Evolutionary conservation across 2,888 invertebrate species (phyloP).

Genomic region (Carterocephalus palaemon): DNA sequence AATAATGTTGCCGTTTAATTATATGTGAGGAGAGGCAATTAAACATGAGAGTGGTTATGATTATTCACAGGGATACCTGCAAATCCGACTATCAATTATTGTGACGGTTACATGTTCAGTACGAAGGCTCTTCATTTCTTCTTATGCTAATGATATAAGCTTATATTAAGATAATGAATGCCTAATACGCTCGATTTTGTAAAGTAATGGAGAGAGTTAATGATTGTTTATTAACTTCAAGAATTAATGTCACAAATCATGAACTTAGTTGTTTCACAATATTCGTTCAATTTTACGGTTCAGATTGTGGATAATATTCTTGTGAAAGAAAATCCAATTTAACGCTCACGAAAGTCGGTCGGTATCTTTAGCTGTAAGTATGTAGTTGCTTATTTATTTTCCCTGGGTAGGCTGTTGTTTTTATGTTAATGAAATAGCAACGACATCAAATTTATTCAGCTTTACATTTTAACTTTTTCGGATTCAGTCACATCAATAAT

Average conservation of each 20-base stretch:
- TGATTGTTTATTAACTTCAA: constrained; percentile 6
- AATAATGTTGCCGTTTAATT: constrained; percentile 52
- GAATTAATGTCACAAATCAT: constrained; percentile 14
- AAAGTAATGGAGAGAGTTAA: constrained; percentile 4
- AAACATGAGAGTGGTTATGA: constrained; percentile 60
- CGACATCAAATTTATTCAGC: no score
- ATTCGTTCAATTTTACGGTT: constrained; percentile 5
- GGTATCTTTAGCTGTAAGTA: no score
- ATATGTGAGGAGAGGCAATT: constrained; percentile 52
- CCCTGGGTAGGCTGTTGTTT: no score
- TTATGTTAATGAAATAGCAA: no score
- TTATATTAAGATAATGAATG: constrained; percentile 21
- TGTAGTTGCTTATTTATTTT: no score
- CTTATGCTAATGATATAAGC: constrained; percentile 23
- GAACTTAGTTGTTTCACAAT: constrained; percentile 12
- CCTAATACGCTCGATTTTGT: constrained; percentile 17
- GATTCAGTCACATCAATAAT: no score
- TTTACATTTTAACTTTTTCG: no score
- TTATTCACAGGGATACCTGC: constrained; percentile 63
- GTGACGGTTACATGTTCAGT: constrained; percentile 56
- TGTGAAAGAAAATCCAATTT: constrained; percentile 10
- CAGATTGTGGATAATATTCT: neutral
- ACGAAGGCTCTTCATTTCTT: constrained; percentile 25
- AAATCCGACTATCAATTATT: constrained; percentile 62
- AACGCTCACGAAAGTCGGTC: neutral